Base-by-base conservation (phyloP, 2,797 vertebrate species). In the Schizopygopsis malacanthus region DNA sequence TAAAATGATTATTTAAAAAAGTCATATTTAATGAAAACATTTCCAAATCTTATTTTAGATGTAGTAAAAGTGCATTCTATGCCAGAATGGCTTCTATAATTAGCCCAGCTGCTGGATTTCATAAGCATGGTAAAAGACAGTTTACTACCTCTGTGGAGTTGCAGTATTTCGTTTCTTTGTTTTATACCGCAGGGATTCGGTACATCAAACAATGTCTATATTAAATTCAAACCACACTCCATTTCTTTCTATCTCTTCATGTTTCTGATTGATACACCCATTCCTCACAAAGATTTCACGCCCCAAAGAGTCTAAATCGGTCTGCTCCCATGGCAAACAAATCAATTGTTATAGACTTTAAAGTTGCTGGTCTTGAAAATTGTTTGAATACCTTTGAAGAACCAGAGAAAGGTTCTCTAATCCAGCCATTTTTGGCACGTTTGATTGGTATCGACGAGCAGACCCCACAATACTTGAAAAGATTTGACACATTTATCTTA, bases 261-360 rank as follows among this genome's bases (percentile, higher is more conserved):
- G 90, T 90, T 92, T 94, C 92, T 94, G 94, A 96, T 95, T 95
- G 94, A 96, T 95, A 94, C 93, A 94, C 91, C 93, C 91, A 94
- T 95, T 95, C 94, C 93, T 90, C 84, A 84, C 91, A 72, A 94
- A 95, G 94, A 95, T 96, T 95, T 96, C 94, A 95, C 87, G 94
- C 93, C 92, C 78, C 91, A 94, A 90, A 87, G 92, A 93, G 90
- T 92, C 92, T 92, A 95, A 95, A 95, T 96, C 93, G 93, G 88
- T 94, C 93, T 90, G 89, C 91, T 94, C 93, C 93, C 93, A 93
- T 91, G 94, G 95, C 94, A 96, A 95, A 96, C 94, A 95, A 94
- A 96, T 96, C 94, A 92, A 96, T 96, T 95, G 94, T 94, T 95
- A 95, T 95, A 94, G 94, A 95, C 93, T 94, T 93, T 90, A 95